These are phyloP conservation scores for Sprattus sprattus DNA, from an alignment of 2,113 vertebrate species.

Conservation along the genomic window DNA sequence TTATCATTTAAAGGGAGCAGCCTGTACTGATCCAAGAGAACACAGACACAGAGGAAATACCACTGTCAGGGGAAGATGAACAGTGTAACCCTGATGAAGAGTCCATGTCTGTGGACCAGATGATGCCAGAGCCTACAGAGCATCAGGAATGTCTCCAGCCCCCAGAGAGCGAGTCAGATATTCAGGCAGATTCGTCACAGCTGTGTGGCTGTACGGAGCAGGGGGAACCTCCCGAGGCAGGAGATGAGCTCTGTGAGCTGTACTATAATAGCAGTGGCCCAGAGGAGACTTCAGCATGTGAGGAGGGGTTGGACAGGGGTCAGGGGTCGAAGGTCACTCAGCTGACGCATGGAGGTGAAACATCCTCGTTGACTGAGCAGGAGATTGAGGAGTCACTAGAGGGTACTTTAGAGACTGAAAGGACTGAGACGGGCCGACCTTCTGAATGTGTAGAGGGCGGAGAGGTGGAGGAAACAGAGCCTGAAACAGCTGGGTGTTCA, in stretches of 20 bases:
- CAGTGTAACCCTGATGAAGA: slow-evolving; percentile 16
- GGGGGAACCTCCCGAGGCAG: neutral
- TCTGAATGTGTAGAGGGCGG: neutral
- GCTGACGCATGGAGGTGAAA: neutral
- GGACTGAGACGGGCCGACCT: neutral
- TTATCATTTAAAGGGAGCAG: neutral
- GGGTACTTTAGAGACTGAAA: neutral
- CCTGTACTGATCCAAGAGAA: neutral
- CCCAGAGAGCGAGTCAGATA: neutral
- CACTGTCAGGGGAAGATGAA: neutral
- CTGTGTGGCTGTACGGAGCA: neutral
- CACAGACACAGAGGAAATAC: neutral
- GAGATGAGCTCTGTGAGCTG: neutral
- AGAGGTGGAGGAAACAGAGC: neutral
- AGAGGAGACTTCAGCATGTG: neutral
- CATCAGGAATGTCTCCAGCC: neutral
- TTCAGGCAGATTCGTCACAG: neutral
- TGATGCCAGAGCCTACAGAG: neutral
- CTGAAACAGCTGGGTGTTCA: neutral
- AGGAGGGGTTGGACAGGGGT: neutral
- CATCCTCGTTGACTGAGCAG: neutral
- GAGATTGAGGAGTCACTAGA: neutral
- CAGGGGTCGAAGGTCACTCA: neutral
- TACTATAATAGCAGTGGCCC: too few species aligned
- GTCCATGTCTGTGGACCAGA: neutral